These are phyloP conservation scores for Hirtodrosophila alboralis DNA, from an alignment of 2,888 invertebrate species.

Conservation along the genomic window DNA sequence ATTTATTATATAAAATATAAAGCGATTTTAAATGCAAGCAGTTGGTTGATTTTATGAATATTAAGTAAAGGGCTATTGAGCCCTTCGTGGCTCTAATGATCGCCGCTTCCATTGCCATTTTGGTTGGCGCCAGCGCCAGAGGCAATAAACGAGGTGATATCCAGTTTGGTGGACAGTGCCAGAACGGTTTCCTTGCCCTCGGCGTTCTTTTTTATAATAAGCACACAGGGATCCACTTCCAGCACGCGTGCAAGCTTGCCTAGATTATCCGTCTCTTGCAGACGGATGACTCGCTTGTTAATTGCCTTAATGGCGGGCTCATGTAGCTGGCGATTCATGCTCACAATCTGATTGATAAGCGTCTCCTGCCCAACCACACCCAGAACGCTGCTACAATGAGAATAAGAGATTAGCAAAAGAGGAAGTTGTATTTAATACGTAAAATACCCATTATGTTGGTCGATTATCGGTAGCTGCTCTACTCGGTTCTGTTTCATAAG, in stretches of 20 bases:
- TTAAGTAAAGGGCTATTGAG: not conserved
- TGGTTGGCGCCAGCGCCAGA: constrained; percentile 40
- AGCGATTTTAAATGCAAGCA: constrained; percentile 13
- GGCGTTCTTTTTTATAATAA: constrained; percentile 85
- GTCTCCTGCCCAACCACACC: constrained; percentile 75
- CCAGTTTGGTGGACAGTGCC: constrained; percentile 89
- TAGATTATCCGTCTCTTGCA: constrained; percentile 87
- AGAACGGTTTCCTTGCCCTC: constrained; percentile 86
- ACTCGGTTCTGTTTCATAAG: constrained; percentile 88
- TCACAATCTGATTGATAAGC: constrained; percentile 79
- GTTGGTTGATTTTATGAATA: not conserved
- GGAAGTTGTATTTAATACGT: not conserved
- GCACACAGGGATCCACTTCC: constrained; percentile 91
- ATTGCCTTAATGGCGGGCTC: constrained; percentile 87
- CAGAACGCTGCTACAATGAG: constrained; percentile 55
- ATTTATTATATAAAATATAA: constrained; percentile 22
- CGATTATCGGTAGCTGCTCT: constrained; percentile 88
- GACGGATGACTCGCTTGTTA: constrained; percentile 90
- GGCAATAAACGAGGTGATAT: constrained; percentile 88
- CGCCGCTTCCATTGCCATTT: constrained; percentile 50
- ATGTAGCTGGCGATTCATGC: constrained; percentile 66
- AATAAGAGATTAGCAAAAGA: not conserved
- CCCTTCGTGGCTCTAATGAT: constrained; percentile 11
- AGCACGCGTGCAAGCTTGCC: constrained; percentile 91
- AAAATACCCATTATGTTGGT: constrained; percentile 83